Base-by-base conservation (phyloP, 2,797 vertebrate species). In the Gastrophryne carolinensis region DNA sequence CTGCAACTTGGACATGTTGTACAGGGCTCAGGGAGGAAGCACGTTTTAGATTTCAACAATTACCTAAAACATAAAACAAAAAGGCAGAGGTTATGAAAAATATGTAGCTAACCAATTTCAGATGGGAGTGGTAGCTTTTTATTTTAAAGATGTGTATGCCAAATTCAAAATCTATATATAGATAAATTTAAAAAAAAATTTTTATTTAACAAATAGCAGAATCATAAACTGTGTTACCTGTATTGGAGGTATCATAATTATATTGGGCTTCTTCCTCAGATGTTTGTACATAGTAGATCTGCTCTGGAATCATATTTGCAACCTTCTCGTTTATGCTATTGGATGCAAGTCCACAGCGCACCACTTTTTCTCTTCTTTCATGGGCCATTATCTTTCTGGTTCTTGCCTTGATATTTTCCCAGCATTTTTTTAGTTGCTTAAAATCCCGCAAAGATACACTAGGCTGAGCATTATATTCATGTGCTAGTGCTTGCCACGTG, bases 321-420 rank as follows among this genome's bases (percentile, higher is more conserved):
- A 90, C 88, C 87, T 92, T 92, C 81, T 92, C 90, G 83, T 91
- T 92, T 71, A 90, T 86, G 67, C 85, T 84, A 50, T 86, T 90
- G 80, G 90, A 87, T 62, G 90, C 87, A 0, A 90, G 90, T 63
- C 90, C 91, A 81, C 86, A 86, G 10, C 89, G 90, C 81, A 92
- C 91, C 79, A 87, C 89, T 63, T 91, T 91, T 84, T 91, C 91
- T 77, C 90, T 84, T 77, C 89, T 88, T 75, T 91, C 90, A 78
- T 91, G 91, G 74, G 90, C 90, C 90, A 91, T 91, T 81, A 91
- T 92, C 83, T 92, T 92, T 91, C 92, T 92, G 84, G 91, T 91
- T 88, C 91, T 87, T 78, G 90, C 90, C 79, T 92, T 92, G 87
- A 92, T 92, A 83, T 92, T 92, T 81, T 91, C 91, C 91, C 91